Evolutionary conservation across 1,140 invertebrate species (phyloP), one percentile per base, ranked within the genome.

Genomic region (Bombus fervidus): DNA sequence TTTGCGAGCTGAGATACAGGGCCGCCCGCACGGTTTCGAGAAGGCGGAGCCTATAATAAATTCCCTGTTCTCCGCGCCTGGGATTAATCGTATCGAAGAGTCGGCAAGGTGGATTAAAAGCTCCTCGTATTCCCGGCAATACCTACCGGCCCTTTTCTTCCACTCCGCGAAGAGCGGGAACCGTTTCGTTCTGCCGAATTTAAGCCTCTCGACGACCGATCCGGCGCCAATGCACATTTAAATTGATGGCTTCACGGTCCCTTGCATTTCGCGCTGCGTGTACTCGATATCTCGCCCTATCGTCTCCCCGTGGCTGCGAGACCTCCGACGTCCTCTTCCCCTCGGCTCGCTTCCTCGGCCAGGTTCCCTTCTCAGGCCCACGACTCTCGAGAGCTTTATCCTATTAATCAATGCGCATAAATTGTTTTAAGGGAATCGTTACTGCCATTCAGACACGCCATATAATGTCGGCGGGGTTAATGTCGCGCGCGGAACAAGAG

Each of bases 391-490:
- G 86, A 90, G 89, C 88, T 90, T 90, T 90, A 90, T 86, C 89
- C 89, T 90, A 90, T 90, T 90, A 91, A 91, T 91, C 89, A 91
- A 91, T 91, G 89, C 89, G 89, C 89, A 91, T 91, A 91, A 91
- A 91, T 91, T 91, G 89, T 91, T 90, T 91, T 91, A 91, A 91
- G 88, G 84, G 89, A 90, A 91, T 90, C 89, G 89, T 91, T 91
- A 88, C 89, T 81, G 89, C 86, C 88, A 83, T 86, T 91, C 89
- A 78, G 86, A 86, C 88, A 53, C 77, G 53, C 81, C 75, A 76
- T 83, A 76, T 88, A 88, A 83, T 81, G 82, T 80, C 86, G 88
- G 15, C 76, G 69, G 86, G 88, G 86, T 90, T 90, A 90, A 90
- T 90, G 88, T 89, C 89, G 89, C 88, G 83, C 86, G 75, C 57